Conservation (phyloP, 1,140 invertebrate species). For the Ladona fulva region DNA sequence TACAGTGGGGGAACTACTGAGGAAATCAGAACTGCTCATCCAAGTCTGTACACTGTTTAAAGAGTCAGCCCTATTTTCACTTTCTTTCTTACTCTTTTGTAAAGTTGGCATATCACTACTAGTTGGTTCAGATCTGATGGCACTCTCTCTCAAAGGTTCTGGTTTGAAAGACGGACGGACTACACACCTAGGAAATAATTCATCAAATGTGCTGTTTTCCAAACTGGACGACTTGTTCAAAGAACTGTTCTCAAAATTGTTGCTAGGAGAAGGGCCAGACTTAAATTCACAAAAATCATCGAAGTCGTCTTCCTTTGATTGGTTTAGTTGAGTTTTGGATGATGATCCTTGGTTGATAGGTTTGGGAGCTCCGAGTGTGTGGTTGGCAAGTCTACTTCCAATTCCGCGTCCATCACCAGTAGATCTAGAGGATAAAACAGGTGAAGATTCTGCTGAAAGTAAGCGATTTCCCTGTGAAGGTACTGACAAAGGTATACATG, state of each 20-base stretch:
- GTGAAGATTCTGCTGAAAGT: constrained; percentile 15
- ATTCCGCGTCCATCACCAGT: constrained; percentile 26
- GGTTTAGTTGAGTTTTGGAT: not conserved
- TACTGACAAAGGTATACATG: not conserved
- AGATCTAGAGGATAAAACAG: constrained; percentile 4
- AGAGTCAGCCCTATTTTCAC: not conserved
- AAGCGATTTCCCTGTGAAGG: constrained; percentile 13
- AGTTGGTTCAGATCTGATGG: constrained; percentile 34
- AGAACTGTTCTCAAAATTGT: not conserved
- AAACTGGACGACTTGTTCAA: not conserved
- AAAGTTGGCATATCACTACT: not conserved
- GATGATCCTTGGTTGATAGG: constrained; percentile 28
- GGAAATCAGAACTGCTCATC: not conserved
- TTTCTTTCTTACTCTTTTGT: not conserved
- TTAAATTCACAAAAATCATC: constrained; percentile 25
- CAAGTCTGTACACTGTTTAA: not conserved
- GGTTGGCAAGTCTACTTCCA: constrained; percentile 42
- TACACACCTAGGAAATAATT: constrained; percentile 38
- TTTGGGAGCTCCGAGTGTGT: constrained; percentile 39
- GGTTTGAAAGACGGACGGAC: constrained; percentile 33
- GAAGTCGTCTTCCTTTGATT: not conserved
- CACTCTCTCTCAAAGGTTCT: constrained; percentile 39
- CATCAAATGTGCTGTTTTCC: constrained; percentile 15
- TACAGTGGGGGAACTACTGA: not conserved
- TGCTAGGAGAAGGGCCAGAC: not conserved